phyloP scores from a whole-genome alignment of 2,888 invertebrate species.

The Cephus rjabovi region DNA sequence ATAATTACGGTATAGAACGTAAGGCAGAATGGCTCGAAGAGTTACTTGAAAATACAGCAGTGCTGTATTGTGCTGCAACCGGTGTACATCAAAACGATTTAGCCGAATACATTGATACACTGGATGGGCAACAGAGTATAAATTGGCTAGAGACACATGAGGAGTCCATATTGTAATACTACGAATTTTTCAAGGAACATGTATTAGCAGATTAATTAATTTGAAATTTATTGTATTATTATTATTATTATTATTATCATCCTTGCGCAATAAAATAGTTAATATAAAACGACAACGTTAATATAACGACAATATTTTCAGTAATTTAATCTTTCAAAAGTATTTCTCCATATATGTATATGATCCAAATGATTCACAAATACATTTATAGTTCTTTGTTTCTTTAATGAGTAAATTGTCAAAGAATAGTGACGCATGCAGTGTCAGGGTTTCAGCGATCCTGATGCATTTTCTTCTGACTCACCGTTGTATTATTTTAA shows the following conservation, averaged over 20 bases:
- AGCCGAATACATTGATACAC: constrained; percentile 52
- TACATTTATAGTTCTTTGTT: background rate
- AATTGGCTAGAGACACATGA: constrained; percentile 50
- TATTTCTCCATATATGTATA: background rate
- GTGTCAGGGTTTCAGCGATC: background rate
- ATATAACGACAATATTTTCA: background rate
- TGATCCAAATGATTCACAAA: background rate
- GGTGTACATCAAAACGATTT: constrained; percentile 55
- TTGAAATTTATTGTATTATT: background rate
- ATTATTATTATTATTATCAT: background rate
- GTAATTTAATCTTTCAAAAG: background rate
- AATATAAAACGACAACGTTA: background rate
- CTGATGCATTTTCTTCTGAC: background rate
- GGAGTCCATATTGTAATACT: constrained; percentile 10
- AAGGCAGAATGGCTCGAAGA: constrained; percentile 38
- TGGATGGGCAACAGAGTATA: constrained; percentile 48
- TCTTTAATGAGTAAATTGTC: background rate
- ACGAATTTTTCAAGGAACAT: constrained; percentile 13
- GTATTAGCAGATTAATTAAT: constrained; percentile 15
- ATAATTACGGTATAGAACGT: background rate
- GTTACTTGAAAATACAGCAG: constrained; percentile 56
- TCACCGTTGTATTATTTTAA: background rate
- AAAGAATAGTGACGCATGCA: background rate
- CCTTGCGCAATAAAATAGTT: background rate
- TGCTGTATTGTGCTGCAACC: constrained; percentile 59